Conservation (phyloP, 2,888 invertebrate genomes). For the Trilocha varians region DNA sequence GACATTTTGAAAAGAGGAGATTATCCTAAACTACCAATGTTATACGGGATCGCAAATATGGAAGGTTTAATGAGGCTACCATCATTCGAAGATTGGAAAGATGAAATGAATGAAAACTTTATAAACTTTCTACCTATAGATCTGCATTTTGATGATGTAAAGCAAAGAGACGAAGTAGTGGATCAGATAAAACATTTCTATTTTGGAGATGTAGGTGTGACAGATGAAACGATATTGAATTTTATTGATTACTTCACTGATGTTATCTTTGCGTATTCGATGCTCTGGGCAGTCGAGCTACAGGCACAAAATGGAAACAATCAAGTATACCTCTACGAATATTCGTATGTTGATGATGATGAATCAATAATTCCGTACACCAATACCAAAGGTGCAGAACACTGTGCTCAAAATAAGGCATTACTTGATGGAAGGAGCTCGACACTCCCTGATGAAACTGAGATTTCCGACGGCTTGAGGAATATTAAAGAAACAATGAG, state of each 20-base stretch:
- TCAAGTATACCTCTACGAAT: slow-evolving; percentile 31
- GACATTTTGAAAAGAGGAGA: slow-evolving; percentile 29
- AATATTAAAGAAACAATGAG: slow-evolving; percentile 16
- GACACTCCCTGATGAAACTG: slow-evolving; percentile 5
- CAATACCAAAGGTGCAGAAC: slow-evolving; percentile 22
- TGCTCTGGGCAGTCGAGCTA: slow-evolving; percentile 16
- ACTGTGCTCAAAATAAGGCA: slow-evolving; percentile 22
- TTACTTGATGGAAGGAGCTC: slow-evolving; percentile 5
- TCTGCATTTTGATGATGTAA: slow-evolving; percentile 12
- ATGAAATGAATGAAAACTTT: slow-evolving; percentile 24
- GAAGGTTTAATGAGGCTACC: slow-evolving; percentile 23
- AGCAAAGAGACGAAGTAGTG: slow-evolving; percentile 14
- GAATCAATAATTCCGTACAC: slow-evolving; percentile 18
- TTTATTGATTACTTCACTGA: slow-evolving; percentile 31
- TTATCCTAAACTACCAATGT: slow-evolving; percentile 29
- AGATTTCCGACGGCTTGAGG: slow-evolving; percentile 11
- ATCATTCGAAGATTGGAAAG: slow-evolving; percentile 19
- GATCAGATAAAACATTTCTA: slow-evolving; percentile 20
- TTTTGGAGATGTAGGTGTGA: slow-evolving; percentile 20
- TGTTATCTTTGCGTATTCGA: slow-evolving; percentile 22
- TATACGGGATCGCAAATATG: slow-evolving; percentile 36
- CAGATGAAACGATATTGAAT: slow-evolving; percentile 8
- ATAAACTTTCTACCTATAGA: slow-evolving; percentile 24
- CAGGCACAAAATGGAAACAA: slow-evolving; percentile 20
- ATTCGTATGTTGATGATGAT: slow-evolving; percentile 23